Base-by-base conservation (phyloP, 1,140 invertebrate species). In the Olivierus martensii region DNA sequence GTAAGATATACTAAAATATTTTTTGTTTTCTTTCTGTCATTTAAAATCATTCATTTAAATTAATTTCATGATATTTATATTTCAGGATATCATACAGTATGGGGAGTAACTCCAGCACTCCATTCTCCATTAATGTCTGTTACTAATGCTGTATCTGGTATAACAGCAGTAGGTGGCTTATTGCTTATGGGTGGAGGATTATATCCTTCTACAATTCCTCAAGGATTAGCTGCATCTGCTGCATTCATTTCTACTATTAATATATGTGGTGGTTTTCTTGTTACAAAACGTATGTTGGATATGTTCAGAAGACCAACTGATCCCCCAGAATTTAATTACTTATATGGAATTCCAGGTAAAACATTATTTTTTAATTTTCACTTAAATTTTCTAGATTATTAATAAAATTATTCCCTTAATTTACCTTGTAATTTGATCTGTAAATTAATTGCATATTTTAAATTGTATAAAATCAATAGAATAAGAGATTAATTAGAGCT, bases 81-180 rank as follows among this genome's bases (percentile, higher is more conserved):
- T 59, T 38, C 58, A 75, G 73, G 75, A 76, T 80, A 90, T 69
- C 86, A 92, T 69, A 91, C 87, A 4, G 88, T 93, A 18, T 93
- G 88, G 88, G 84, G 83, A 43, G 88, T 93, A 6, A 86, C 83
- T 12, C 87, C 87, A 18, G 86, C 88, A 34, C 75, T 92, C 7
- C 87, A 92, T 71, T 89, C 86, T 4, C 88, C 88, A 3, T 75
- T 93, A 14, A 93, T 93, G 87, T 88, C 84, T 3, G 87, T 92
- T 1, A 93, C 88, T 2, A 93, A 93, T 70, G 88, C 88, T 51
- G 84, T 93, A 59, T 89, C 85, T 15, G 88, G 88, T 21, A 88
- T 90, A 58, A 92, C 87, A 1, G 86, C 87, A 46, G 88, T 89
- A 17, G 88, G 88, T 52, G 88, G 85, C 3, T 67, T 92, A 54